Evolutionary conservation across 2,113 vertebrate species (phyloP), one percentile per base, ranked within the genome.

Genomic region (Lichenostomus cassidix): DNA sequence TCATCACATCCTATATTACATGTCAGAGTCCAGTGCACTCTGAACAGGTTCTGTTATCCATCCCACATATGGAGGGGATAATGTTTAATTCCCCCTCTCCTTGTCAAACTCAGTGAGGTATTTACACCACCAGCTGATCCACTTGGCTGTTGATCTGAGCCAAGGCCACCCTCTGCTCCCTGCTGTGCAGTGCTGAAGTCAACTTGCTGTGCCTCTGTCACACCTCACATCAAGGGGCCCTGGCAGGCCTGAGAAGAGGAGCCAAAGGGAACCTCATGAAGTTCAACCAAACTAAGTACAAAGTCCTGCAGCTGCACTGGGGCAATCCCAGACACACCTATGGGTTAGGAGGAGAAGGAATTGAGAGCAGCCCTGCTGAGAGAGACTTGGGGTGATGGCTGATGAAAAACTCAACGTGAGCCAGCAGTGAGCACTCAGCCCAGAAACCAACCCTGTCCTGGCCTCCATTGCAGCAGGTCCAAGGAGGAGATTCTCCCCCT

Each of bases 271-370:
- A 11, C 18, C 21, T 33, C 41, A 3, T 5, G 22, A 13, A 83
- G 35, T 42, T 33, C 41, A 16, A 8, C 41, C 55, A 33, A 62
- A 29, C 8, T 0, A 69, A 47, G 70, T 55, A 5, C 47, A 76
- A 55, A 18, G 79, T 83, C 42, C 63, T 69, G 47, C 41, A 27
- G 5, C 31, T 42, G 17, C 0, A 0, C 0, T 9, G 7, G 35
- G 49, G 21, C 56, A 77, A 42, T 70, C 35, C 31, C 71, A 56
- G 47, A 63, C 79, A 77, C 87, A 56, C 25, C 79, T 8, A 2
- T 0, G 1, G 18, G 5, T 1, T 70, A 49, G 70, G 35, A 0
- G 0, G 63, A 28, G 71, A 55, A 76, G 41, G 35, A 18, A 28
- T 5, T 10, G 47, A 76, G 29, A 69, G 31, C 55, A 69, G 25